Evolutionary conservation across 2,888 invertebrate genomes (phyloP).

Genomic region (Hirudinaria manillensis): DNA sequence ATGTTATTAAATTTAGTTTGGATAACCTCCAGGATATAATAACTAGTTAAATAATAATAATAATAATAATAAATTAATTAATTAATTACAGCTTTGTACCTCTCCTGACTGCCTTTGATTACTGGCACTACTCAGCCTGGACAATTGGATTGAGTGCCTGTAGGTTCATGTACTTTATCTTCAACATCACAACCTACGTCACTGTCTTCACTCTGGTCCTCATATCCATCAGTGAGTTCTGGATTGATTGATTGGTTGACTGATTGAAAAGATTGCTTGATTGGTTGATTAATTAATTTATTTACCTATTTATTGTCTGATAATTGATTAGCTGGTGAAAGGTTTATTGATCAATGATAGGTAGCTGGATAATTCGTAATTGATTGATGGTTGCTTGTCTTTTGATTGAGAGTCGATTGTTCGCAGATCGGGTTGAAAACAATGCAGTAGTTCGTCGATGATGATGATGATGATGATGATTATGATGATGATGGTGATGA

Average conservation of each 20-base stretch:
- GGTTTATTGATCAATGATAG: not conserved
- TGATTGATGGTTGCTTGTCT: no score
- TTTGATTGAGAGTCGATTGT: no score
- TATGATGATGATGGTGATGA: no score
- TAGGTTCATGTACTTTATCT: slow-evolving; percentile 26
- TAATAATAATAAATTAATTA: slow-evolving; percentile 14
- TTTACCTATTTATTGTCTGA: not conserved
- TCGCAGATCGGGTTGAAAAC: no score
- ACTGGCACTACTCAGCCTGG: slow-evolving; percentile 24
- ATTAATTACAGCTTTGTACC: slow-evolving; percentile 22
- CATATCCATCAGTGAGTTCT: slow-evolving; percentile 24
- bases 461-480: no score
- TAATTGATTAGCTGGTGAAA: not conserved
- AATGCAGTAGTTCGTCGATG: no score
- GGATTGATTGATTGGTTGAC: not conserved
- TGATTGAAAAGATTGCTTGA: not conserved
- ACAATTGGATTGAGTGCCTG: slow-evolving; percentile 25
- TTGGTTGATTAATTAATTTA: no score
- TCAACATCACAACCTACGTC: slow-evolving; percentile 23
- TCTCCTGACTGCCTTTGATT: slow-evolving; percentile 20
- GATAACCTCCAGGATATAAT: no score
- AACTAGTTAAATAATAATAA: not conserved
- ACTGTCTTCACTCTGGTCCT: slow-evolving; percentile 29
- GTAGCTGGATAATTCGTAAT: no score
- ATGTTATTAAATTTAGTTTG: no score